Percentiles rank a stretch among this genome's conserved stretches.
Conservation (phyloP, 1,140 invertebrate species). For the Heliconius himera region DNA sequence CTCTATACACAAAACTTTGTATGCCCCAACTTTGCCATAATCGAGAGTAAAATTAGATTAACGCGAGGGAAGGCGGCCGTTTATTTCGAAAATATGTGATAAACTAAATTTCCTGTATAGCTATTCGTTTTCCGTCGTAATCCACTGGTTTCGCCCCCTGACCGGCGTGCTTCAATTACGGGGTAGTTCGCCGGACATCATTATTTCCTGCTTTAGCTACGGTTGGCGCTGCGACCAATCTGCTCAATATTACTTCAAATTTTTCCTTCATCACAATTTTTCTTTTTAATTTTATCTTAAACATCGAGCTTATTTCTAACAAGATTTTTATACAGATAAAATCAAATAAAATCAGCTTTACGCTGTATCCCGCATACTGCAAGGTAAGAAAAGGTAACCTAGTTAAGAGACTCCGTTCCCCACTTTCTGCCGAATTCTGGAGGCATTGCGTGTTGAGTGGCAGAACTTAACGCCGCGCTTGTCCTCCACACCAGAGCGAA, state of each 20-base stretch:
- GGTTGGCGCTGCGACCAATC: not conserved
- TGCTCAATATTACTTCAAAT: conserved; percentile 24
- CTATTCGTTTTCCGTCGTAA: conserved; percentile 65
- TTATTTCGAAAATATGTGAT: conserved; percentile 47
- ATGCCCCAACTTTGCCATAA: not conserved
- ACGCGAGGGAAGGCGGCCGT: conserved; percentile 3
- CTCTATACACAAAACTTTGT: not conserved
- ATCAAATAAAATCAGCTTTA: too few species aligned
- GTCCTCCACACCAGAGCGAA: too few species aligned
- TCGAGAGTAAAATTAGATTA: conserved; percentile 1
- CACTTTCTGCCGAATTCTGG: too few species aligned
- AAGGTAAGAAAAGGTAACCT: too few species aligned
- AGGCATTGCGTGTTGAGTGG: too few species aligned
- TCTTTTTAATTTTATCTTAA: too few species aligned
- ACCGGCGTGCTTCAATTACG: conserved; percentile 63
- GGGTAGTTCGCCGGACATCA: conserved; percentile 57
- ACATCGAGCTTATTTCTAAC: too few species aligned
- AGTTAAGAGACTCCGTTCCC: too few species aligned
- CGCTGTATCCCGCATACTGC: too few species aligned
- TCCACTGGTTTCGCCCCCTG: conserved; percentile 49
- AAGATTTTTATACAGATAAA: too few species aligned
- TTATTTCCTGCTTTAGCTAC: conserved; percentile 61
- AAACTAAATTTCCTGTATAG: conserved; percentile 54
- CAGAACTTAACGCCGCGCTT: too few species aligned
- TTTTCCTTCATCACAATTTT: conserved; percentile 1